A percentile compares a stretch with the other conserved stretches of the same genome.
Evolutionary conservation across 2,797 vertebrate species (phyloP).

Genomic region (Micromesistius poutassou): DNA sequence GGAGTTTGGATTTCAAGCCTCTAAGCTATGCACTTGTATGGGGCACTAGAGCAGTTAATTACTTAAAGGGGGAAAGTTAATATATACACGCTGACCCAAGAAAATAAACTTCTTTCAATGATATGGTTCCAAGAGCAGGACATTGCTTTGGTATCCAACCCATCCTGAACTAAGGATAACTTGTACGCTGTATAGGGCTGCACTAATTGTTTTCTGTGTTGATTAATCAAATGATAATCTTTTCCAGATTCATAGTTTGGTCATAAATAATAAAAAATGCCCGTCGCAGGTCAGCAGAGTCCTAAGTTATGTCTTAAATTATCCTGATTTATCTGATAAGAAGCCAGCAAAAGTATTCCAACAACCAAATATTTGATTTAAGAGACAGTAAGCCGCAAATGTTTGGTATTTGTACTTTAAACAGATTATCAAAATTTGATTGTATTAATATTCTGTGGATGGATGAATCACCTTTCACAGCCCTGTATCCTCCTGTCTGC

Average conservation of each 20-base stretch:
- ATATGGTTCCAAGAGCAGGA: slow-evolving; percentile 1
- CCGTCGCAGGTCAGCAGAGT: background rate
- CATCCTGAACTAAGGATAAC: background rate
- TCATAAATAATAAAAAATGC: background rate
- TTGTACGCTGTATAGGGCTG: background rate
- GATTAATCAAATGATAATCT: background rate
- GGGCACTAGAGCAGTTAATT: slow-evolving; percentile 7
- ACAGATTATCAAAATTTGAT: background rate
- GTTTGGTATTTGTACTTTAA: background rate
- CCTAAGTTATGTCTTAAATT: background rate
- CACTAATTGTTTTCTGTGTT: background rate
- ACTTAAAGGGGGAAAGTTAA: background rate
- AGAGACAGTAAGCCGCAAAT: background rate
- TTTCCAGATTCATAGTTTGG: background rate
- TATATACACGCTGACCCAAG: background rate
- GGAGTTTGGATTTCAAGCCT: slow-evolving; percentile 15
- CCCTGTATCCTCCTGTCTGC: no score
- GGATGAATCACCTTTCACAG: no score
- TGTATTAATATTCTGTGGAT: no score
- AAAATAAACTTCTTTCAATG: background rate
- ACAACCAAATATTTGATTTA: background rate
- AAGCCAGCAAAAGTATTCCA: background rate
- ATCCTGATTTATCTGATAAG: background rate
- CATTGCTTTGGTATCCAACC: background rate
- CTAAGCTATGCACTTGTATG: background rate